phyloP scores from a whole-genome alignment of 2,888 invertebrate genomes.

The Lottia scabra region DNA sequence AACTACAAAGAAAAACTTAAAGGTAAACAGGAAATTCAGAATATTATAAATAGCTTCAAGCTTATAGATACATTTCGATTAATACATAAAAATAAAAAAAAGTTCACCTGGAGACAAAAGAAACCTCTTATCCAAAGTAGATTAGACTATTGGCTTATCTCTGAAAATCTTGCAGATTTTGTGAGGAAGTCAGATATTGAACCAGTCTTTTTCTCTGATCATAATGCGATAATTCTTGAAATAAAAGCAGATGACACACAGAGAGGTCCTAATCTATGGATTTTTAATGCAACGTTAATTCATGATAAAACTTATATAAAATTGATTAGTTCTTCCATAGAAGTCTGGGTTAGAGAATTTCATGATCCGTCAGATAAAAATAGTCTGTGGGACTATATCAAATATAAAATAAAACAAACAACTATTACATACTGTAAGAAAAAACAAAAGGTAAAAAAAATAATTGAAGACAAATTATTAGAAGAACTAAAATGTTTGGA shows the following conservation, averaged over 20 bases:
- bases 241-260: too few relatives aligned
- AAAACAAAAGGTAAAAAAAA: background rate
- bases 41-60: background rate
- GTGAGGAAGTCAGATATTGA: too few relatives aligned
- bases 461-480: background rate
- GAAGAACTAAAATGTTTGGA: background rate
- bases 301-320: too few relatives aligned
- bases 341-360: too few relatives aligned
- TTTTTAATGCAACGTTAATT: too few relatives aligned
- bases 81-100: background rate
- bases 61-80: too few relatives aligned
- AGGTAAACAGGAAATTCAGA: background rate
- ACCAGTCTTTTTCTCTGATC: too few relatives aligned
- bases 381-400: background rate
- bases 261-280: too few relatives aligned
- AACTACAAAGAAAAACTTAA: background rate
- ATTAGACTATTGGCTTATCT: too few relatives aligned
- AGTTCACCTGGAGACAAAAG: background rate
- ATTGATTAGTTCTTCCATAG: too few relatives aligned
- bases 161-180: too few relatives aligned
- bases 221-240: background rate
- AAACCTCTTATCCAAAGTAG: too few relatives aligned
- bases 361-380: background rate
- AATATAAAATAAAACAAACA: background rate
- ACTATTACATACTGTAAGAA: background rate